phyloP scores from a whole-genome alignment of 2,797 vertebrate genomes.

The Taeniopygia guttata region DNA sequence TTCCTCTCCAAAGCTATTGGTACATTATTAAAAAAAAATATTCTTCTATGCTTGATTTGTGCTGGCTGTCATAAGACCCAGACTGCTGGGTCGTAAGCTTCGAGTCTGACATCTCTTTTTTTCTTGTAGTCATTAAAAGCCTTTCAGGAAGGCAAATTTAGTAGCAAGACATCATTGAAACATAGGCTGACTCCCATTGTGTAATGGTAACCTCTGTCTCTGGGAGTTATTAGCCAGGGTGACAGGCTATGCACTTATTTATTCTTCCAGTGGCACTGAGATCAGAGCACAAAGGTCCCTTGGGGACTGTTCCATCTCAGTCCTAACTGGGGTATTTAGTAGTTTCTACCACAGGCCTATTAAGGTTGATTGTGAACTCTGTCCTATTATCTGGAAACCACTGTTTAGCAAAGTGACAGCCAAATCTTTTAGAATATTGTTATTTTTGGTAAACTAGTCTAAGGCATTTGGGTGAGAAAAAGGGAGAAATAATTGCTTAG shows the following conservation, averaged over 20 bases:
- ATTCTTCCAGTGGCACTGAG: conserved; percentile 6
- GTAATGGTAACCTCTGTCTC: conserved; percentile 34
- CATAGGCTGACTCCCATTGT: conserved; percentile 12
- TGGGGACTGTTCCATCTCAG: not conserved
- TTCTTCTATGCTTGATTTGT: not conserved
- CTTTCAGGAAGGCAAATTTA: conserved; percentile 41
- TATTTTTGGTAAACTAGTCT: conserved; percentile 5
- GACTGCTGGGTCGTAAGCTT: not conserved
- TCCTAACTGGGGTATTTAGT: not conserved
- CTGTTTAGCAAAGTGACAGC: not conserved
- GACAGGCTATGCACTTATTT: not conserved
- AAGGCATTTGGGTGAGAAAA: conserved; percentile 1
- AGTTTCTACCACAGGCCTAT: conserved; percentile 11
- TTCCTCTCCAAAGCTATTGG: not conserved
- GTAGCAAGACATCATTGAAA: conserved; percentile 42
- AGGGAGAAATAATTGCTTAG: not conserved
- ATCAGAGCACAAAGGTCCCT: not conserved
- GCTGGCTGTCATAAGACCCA: not conserved
- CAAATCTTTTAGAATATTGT: not conserved
- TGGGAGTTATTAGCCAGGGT: not conserved
- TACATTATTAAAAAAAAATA: not conserved
- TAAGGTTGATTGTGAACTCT: not conserved
- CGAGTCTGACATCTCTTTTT: not conserved
- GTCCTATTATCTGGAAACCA: not conserved
- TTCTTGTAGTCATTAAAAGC: conserved; percentile 4